phyloP scores from a whole-genome alignment of 2,797 vertebrate genomes.

The Oreochromis mossambicus region DNA sequence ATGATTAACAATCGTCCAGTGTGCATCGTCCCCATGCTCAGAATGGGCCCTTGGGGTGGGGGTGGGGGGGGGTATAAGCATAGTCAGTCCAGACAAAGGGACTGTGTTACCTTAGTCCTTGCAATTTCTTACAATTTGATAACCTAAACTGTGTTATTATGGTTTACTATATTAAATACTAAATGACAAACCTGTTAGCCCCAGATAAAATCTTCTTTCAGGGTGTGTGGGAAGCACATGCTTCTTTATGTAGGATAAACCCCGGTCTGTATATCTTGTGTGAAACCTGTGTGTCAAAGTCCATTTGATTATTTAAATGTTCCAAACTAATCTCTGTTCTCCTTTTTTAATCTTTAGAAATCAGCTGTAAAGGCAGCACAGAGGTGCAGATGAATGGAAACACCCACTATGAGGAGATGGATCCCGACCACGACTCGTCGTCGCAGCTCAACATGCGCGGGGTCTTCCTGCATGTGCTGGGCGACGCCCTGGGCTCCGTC shows the following conservation, averaged over 20 bases:
- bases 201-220: not conserved
- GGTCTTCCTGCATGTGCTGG: slow-evolving; percentile 96
- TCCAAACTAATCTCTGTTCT: not conserved
- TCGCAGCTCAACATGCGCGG: slow-evolving; percentile 98
- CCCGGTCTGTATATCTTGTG: not conserved
- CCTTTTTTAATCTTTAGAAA: slow-evolving; percentile 62
- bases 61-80: not conserved
- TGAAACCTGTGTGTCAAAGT: slow-evolving; percentile 7
- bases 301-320: not conserved
- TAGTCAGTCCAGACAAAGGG: not conserved
- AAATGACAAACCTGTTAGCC: not conserved
- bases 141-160: not conserved
- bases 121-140: not conserved
- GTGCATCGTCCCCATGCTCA: not conserved
- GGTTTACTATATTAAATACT: not conserved
- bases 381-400: slow-evolving; percentile 88
- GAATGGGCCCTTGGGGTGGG: not conserved
- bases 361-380: slow-evolving; percentile 61
- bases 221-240: not conserved
- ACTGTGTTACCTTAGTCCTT: not conserved
- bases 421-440: slow-evolving; percentile 60
- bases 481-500: slow-evolving; percentile 95
- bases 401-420: slow-evolving; percentile 74
- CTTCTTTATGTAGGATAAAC: not conserved
- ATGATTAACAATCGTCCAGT: not conserved